A percentile compares a stretch with the other conserved stretches of the same genome.
These are phyloP conservation scores for Enteromius unitaeniatus DNA, from an alignment of 2,797 vertebrate species.

Conservation along the genomic window DNA sequence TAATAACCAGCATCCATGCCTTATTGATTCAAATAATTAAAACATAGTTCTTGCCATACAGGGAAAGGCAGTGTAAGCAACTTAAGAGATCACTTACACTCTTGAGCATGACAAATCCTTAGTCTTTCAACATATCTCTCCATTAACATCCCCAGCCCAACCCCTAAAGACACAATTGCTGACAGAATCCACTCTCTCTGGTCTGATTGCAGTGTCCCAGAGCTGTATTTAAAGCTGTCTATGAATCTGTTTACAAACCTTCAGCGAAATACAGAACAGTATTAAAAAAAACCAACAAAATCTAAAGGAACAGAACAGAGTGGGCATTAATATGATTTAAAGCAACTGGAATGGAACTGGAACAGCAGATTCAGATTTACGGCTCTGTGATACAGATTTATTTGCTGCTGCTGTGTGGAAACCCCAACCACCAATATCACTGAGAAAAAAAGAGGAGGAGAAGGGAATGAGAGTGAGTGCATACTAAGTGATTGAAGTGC, in stretches of 20 bases:
- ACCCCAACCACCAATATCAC: slow-evolving; percentile 17
- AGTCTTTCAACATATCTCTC: not conserved
- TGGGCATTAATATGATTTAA: slow-evolving; percentile 25
- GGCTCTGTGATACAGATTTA: slow-evolving; percentile 5
- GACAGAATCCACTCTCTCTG: not conserved
- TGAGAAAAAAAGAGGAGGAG: not conserved
- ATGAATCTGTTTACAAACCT: not conserved
- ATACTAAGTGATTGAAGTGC: slow-evolving; percentile 11
- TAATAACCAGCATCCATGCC: not conserved
- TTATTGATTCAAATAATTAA: not conserved
- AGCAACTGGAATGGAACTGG: slow-evolving; percentile 6
- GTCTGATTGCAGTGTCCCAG: not conserved
- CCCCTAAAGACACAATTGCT: not conserved
- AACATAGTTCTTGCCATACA: not conserved
- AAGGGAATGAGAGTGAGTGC: not conserved
- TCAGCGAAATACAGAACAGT: not conserved
- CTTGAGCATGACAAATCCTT: slow-evolving; percentile 29
- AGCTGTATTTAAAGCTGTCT: not conserved
- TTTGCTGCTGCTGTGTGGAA: slow-evolving; percentile 29
- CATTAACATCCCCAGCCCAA: not conserved
- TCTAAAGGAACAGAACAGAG: not conserved
- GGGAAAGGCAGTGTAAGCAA: not conserved
- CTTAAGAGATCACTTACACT: slow-evolving; percentile 14
- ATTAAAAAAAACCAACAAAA: not conserved
- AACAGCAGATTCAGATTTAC: slow-evolving; percentile 32